These are phyloP conservation scores for Rhodophaea formosa DNA, from an alignment of 2,888 invertebrate genomes.

Conservation along the genomic window DNA sequence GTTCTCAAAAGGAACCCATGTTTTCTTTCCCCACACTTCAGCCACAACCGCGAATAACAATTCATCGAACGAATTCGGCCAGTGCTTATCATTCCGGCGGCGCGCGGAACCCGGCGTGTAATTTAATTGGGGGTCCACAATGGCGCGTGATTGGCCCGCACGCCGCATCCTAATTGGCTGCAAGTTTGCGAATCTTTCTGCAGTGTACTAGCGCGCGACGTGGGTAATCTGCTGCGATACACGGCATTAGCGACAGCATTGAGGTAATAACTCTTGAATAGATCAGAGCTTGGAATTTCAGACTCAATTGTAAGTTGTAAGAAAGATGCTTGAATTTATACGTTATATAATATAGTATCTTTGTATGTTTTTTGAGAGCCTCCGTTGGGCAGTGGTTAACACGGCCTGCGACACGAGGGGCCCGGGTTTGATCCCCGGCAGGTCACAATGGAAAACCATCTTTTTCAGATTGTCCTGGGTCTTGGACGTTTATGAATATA, in stretches of 20 bases:
- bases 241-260: conserved; percentile 4
- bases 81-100: conserved; percentile 39
- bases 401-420: too few relatives aligned
- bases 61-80: conserved; percentile 17
- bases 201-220: conserved; percentile 1
- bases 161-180: conserved; percentile 50
- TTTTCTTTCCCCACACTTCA: conserved; percentile 6
- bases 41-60: conserved; percentile 20
- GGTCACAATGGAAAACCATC: too few relatives aligned
- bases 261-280: neutral
- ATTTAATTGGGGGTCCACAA: conserved; percentile 55
- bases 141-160: conserved; percentile 63
- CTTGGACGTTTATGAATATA: too few relatives aligned
- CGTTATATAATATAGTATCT: too few relatives aligned
- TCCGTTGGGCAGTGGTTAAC: too few relatives aligned
- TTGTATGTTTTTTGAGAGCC: too few relatives aligned
- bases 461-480: too few relatives aligned
- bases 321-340: too few relatives aligned
- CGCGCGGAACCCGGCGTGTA: conserved; percentile 40
- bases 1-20: too few relatives aligned
- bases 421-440: too few relatives aligned
- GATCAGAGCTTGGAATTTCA: too few relatives aligned
- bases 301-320: neutral
- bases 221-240: conserved; percentile 10
- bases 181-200: conserved; percentile 25